Percentiles rank a stretch among this genome's conserved stretches.
Evolutionary conservation across 2,797 vertebrate species (phyloP).

Genomic region (Hephaestus fuliginosus): DNA sequence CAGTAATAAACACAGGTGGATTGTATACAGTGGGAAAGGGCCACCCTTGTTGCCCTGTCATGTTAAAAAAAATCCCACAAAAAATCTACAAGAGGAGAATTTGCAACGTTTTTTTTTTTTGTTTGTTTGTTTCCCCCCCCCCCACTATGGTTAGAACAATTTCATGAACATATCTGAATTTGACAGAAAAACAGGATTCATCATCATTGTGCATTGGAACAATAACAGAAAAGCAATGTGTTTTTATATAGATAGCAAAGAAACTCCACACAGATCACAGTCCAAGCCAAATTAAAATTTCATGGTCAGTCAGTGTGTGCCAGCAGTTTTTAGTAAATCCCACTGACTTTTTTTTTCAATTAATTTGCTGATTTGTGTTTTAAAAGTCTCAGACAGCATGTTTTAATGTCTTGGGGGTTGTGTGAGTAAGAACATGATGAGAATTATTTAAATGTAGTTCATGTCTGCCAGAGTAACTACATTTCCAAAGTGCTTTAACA

Average conservation of each 20-base stretch:
- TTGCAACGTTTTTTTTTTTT: not conserved
- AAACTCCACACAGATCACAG: conserved; percentile 8
- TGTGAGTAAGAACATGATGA: conserved; percentile 24
- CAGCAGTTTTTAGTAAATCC: conserved; percentile 13
- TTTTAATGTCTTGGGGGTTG: conserved; percentile 18
- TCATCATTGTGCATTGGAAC: not conserved
- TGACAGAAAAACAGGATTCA: not conserved
- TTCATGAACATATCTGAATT: not conserved
- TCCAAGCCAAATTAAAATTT: conserved; percentile 5
- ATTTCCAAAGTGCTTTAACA: conserved; percentile 25
- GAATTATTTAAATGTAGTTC: conserved; percentile 33
- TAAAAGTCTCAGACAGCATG: conserved; percentile 11
- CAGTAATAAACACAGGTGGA: not conserved
- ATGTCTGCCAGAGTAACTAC: conserved; percentile 26
- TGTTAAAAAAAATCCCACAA: not conserved
- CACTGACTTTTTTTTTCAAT: not conserved
- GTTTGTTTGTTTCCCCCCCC: too few species aligned
- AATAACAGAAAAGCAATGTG: conserved; percentile 17
- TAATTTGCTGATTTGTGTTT: conserved; percentile 24
- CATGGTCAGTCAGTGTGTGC: not conserved
- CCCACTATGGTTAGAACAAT: not conserved
- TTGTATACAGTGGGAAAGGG: not conserved
- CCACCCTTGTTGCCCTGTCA: not conserved
- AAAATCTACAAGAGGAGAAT: not conserved
- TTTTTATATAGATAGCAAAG: conserved; percentile 6